Conservation (phyloP, 2,888 invertebrate species). For the Hedychridium roseum region DNA sequence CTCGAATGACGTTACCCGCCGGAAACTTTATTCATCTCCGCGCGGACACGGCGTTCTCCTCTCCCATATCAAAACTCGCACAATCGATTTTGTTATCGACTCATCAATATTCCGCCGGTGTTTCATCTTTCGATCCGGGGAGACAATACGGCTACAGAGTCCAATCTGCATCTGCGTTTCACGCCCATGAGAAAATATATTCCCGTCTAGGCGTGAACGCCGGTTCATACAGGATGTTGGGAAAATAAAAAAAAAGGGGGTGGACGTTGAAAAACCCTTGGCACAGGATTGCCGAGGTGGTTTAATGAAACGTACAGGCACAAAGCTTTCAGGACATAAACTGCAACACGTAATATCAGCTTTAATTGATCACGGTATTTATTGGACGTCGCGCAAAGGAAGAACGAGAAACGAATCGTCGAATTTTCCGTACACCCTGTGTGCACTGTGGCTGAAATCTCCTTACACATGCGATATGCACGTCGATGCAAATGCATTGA, state of each 20-base stretch:
- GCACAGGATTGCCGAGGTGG: slow-evolving; percentile 14
- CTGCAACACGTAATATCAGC: too few species aligned
- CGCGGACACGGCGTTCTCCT: too few species aligned
- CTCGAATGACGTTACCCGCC: slow-evolving; percentile 8
- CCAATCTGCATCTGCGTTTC: slow-evolving; percentile 4
- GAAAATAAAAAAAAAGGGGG: background rate
- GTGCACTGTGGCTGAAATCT: too few species aligned
- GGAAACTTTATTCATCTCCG: too few species aligned
- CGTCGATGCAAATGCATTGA: slow-evolving; percentile 30
- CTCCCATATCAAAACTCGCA: slow-evolving; percentile 1
- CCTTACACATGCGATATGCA: background rate
- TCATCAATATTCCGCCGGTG: slow-evolving; percentile 2
- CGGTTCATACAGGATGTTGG: background rate
- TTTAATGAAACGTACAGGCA: slow-evolving; percentile 7
- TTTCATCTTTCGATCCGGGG: slow-evolving; percentile 3
- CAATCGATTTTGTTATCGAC: slow-evolving; percentile 7
- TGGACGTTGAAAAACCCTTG: slow-evolving; percentile 8
- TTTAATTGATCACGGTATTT: too few species aligned
- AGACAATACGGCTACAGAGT: slow-evolving; percentile 3
- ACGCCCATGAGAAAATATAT: slow-evolving; percentile 1
- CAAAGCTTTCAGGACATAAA: background rate
- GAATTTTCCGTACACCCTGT: too few species aligned
- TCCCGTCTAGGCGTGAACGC: slow-evolving; percentile 3
- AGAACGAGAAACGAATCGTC: too few species aligned
- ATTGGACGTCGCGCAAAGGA: too few species aligned